A percentile compares a stretch with the other conserved stretches of the same genome.
phyloP scores from a whole-genome alignment of 2,888 invertebrate species.

The Tricholauxania praeusta region DNA sequence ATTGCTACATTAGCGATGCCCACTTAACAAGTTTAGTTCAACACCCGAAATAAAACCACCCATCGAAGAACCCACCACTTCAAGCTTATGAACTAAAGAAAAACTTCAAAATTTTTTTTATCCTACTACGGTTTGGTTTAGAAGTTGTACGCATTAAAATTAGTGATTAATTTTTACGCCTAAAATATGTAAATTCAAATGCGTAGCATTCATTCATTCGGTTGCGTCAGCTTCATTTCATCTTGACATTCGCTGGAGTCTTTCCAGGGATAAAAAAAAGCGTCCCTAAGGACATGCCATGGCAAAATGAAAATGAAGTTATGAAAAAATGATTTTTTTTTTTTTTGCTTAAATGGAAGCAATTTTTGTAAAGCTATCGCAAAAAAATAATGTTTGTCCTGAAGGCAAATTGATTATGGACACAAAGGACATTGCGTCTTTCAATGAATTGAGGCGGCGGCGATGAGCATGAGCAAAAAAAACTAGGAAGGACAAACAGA shows the following conservation, averaged over 20 bases:
- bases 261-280: conserved; percentile 27
- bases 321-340: conserved; percentile 38
- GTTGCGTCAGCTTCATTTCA: conserved; percentile 25
- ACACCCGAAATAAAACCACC: background rate
- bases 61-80: conserved; percentile 12
- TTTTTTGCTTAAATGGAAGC: conserved; percentile 37
- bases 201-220: conserved; percentile 55
- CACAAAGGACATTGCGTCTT: conserved; percentile 44
- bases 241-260: conserved; percentile 17
- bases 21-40: conserved; percentile 61
- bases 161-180: conserved; percentile 67
- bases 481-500: conserved; percentile 46
- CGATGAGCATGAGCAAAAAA: conserved; percentile 3
- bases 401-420: conserved; percentile 65
- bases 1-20: conserved; percentile 65
- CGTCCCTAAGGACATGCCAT: conserved; percentile 39
- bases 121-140: conserved; percentile 27
- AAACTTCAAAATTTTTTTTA: conserved; percentile 14
- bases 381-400: conserved; percentile 49
- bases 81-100: background rate
- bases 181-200: conserved; percentile 65
- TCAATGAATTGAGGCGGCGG: background rate
- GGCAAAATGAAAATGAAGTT: conserved; percentile 41
- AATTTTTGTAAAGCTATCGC: conserved; percentile 7
- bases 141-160: conserved; percentile 59